A percentile compares a stretch with the other conserved stretches of the same genome.
Evolutionary conservation across 2,888 invertebrate genomes (phyloP).

Genomic region (Anagyrus pseudococci): DNA sequence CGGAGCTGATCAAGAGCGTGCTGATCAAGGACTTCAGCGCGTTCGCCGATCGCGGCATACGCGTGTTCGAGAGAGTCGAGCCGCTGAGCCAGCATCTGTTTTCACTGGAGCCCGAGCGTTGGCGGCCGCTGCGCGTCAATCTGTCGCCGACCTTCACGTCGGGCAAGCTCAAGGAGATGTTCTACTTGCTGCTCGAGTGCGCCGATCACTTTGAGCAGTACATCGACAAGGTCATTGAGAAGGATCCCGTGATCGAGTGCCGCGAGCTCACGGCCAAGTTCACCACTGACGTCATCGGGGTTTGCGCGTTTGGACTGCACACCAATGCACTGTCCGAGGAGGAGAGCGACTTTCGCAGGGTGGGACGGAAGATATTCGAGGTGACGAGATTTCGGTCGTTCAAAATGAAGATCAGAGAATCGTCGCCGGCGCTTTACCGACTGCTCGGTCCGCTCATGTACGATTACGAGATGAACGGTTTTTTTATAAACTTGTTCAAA

Average conservation of each 20-base stretch:
- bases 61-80: conserved; percentile 54
- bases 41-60: conserved; percentile 49
- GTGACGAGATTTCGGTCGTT: background rate
- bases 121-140: conserved; percentile 63
- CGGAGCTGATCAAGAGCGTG: conserved; percentile 56
- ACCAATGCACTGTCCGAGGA: conserved; percentile 56
- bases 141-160: conserved; percentile 64
- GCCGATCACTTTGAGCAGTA: conserved; percentile 59
- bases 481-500: conserved; percentile 49
- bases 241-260: conserved; percentile 46
- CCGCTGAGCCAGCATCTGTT: conserved; percentile 61
- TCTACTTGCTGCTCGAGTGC: conserved; percentile 61
- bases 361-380: conserved; percentile 46
- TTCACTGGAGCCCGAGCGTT: conserved; percentile 59
- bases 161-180: conserved; percentile 64
- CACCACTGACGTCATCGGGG: conserved; percentile 62
- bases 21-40: conserved; percentile 60
- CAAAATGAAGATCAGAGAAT: no score
- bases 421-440: no score
- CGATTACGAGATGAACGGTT: conserved; percentile 44
- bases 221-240: conserved; percentile 55
- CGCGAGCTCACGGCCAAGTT: conserved; percentile 57
- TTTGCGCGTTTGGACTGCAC: conserved; percentile 61
- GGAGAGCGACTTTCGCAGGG: conserved; percentile 55
- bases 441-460: background rate